Evolutionary conservation across 2,888 invertebrate genomes (phyloP).

Genomic region (Ceramica pisi): DNA sequence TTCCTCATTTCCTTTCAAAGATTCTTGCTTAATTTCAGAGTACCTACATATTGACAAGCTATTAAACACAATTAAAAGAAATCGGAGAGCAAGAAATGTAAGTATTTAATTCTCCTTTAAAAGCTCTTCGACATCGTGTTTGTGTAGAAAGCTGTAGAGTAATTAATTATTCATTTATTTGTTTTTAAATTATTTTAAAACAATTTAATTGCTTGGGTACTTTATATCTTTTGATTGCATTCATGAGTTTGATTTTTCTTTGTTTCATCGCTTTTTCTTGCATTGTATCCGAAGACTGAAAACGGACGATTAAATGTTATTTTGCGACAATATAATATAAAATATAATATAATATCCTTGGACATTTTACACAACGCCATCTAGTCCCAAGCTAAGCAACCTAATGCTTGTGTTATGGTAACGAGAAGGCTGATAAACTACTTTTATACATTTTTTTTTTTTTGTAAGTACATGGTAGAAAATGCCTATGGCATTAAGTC

Average conservation of each 20-base stretch:
- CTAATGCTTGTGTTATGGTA: too few relatives aligned
- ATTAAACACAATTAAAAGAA: neutral
- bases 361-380: too few relatives aligned
- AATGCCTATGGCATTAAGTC: too few relatives aligned
- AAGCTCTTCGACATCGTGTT: neutral
- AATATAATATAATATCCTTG: too few relatives aligned
- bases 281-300: neutral
- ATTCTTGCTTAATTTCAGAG: neutral
- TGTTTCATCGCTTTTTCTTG: neutral
- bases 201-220: neutral
- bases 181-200: neutral
- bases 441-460: too few relatives aligned
- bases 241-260: conserved; percentile 1
- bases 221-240: conserved; percentile 15
- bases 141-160: conserved; percentile 16
- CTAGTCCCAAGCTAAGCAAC: too few relatives aligned
- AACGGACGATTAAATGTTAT: neutral
- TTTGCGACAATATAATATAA: neutral
- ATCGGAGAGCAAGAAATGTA: neutral
- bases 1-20: neutral
- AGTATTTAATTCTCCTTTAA: conserved; percentile 12
- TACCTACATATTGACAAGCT: conserved; percentile 1
- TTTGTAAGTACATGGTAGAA: too few relatives aligned
- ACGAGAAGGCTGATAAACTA: too few relatives aligned
- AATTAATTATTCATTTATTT: conserved; percentile 9